A percentile compares a stretch with the other conserved stretches of the same genome.
Conservation (phyloP, 1,140 invertebrate species). For the Diachasma alloeum region DNA sequence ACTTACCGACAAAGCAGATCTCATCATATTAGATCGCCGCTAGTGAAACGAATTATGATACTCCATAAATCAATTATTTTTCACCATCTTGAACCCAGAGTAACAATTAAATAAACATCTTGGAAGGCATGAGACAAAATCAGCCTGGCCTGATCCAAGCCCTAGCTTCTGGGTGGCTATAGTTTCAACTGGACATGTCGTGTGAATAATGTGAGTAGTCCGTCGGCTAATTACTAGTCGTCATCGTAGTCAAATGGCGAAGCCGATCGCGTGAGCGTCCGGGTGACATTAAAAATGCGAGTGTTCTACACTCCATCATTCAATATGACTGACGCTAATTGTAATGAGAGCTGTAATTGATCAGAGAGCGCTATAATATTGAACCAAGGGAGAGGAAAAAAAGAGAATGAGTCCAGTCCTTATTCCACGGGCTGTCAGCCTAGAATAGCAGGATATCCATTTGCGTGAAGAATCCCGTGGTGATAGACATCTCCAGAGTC, state of each 20-base stretch:
- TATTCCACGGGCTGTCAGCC: too few relatives aligned
- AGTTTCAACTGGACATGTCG: neutral
- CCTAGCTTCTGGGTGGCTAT: neutral
- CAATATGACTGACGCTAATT: slow-evolving; percentile 6
- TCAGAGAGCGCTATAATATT: neutral
- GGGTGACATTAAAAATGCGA: slow-evolving; percentile 4
- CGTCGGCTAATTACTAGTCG: slow-evolving; percentile 2
- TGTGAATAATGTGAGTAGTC: slow-evolving; percentile 1
- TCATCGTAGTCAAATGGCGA: slow-evolving; percentile 1
- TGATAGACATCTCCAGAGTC: neutral
- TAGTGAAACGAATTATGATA: slow-evolving; percentile 52
- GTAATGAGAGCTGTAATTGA: neutral
- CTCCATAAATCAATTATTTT: slow-evolving; percentile 49
- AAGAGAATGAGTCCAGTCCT: neutral
- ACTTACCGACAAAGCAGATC: neutral
- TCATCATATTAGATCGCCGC: neutral
- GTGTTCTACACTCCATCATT: slow-evolving; percentile 5
- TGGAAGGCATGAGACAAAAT: slow-evolving; percentile 18
- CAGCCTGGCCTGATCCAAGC: neutral
- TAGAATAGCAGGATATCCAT: neutral
- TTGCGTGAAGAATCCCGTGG: neutral
- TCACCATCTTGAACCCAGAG: slow-evolving; percentile 47
- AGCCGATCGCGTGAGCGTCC: neutral
- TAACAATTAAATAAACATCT: slow-evolving; percentile 59
- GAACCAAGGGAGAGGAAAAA: neutral